These are phyloP conservation scores for Drosophila parthenogenetica DNA, from an alignment of 2,888 invertebrate species.

Conservation along the genomic window DNA sequence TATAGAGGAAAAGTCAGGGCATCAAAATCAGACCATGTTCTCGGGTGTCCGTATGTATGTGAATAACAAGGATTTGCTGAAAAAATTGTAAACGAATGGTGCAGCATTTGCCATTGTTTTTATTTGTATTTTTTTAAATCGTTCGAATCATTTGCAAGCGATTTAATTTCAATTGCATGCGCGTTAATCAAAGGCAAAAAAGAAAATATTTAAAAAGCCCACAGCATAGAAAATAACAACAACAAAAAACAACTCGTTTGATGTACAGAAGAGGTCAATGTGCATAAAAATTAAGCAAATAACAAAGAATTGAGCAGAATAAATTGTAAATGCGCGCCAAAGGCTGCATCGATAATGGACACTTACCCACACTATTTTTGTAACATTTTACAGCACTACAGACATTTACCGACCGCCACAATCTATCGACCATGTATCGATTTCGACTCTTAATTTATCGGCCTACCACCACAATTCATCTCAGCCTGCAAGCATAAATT, in stretches of 20 bases:
- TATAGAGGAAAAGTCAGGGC: slow-evolving; percentile 40
- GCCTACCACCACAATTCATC: no score
- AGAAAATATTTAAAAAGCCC: slow-evolving; percentile 26
- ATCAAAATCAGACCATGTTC: slow-evolving; percentile 62
- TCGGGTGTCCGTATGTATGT: slow-evolving; percentile 12
- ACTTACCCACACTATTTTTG: slow-evolving; percentile 30
- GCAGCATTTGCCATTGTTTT: slow-evolving; percentile 28
- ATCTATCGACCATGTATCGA: no score
- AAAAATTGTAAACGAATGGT: slow-evolving; percentile 62
- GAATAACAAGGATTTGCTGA: slow-evolving; percentile 28
- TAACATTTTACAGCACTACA: not conserved
- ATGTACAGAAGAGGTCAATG: slow-evolving; percentile 9
- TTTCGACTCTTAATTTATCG: no score
- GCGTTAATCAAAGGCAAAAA: slow-evolving; percentile 73
- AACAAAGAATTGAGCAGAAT: not conserved
- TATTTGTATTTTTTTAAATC: slow-evolving; percentile 24
- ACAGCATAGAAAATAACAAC: slow-evolving; percentile 12
- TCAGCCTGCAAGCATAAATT: no score
- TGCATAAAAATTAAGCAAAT: not conserved
- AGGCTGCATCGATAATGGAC: fast-evolving
- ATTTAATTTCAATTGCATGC: slow-evolving; percentile 78
- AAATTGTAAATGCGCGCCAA: slow-evolving; percentile 39
- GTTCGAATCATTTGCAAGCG: slow-evolving; percentile 74
- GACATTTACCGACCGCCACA: slow-evolving; percentile 14
- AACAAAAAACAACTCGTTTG: not conserved